phyloP scores from a whole-genome alignment of 2,113 vertebrate species.

The Hippolais icterina region DNA sequence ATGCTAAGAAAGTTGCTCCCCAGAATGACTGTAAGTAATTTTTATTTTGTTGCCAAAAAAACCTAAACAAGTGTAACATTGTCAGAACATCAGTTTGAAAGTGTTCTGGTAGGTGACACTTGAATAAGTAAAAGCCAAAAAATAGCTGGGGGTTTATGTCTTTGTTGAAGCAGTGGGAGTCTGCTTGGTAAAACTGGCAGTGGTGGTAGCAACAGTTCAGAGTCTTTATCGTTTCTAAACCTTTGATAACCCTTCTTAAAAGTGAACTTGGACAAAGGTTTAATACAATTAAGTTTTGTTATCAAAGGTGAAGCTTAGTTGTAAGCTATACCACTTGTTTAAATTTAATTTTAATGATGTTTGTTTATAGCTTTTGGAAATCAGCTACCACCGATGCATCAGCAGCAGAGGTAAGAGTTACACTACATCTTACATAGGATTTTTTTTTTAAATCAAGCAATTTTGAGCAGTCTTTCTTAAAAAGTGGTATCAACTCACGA shows the following conservation, averaged over 20 bases:
- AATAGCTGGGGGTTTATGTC: not conserved
- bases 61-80: slow-evolving; percentile 10
- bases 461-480: not conserved
- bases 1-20: slow-evolving; percentile 97
- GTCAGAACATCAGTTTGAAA: slow-evolving; percentile 15
- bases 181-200: not conserved
- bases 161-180: not conserved
- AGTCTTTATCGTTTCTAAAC: not conserved
- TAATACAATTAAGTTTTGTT: not conserved
- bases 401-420: slow-evolving; percentile 84
- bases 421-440: not conserved
- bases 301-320: not conserved
- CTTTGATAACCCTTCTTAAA: not conserved
- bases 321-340: not conserved
- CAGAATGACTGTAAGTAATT: slow-evolving; percentile 91
- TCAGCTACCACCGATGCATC: slow-evolving; percentile 89
- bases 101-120: slow-evolving; percentile 12
- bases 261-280: not conserved
- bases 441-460: not conserved
- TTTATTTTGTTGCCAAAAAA: slow-evolving; percentile 34
- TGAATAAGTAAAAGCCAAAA: not conserved
- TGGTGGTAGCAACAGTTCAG: not conserved
- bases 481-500: not conserved
- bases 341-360: slow-evolving; percentile 9
- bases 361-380: slow-evolving; percentile 84